Conservation (phyloP, 2,113 vertebrate species). For the Brachionichthys hirsutus region DNA sequence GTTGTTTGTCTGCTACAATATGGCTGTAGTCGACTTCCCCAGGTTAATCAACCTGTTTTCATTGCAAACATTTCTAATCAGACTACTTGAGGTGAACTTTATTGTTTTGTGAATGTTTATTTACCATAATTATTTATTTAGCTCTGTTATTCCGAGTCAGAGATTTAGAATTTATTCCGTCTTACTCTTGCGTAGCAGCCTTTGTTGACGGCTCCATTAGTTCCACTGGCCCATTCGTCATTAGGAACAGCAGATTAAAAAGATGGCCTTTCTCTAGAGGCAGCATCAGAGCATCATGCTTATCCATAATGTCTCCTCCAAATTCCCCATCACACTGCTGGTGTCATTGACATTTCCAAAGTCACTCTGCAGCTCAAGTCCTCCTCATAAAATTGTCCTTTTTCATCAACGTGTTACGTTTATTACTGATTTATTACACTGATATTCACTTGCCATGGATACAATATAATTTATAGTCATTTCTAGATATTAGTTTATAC, state of each 20-base stretch:
- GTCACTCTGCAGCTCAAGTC: too few species aligned
- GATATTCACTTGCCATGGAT: not conserved
- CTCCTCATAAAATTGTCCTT: not conserved
- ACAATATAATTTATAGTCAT: not conserved
- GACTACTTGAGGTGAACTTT: too few species aligned
- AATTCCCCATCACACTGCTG: constrained; percentile 13
- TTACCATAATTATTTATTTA: too few species aligned
- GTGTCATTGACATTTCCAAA: constrained; percentile 13
- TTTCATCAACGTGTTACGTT: not conserved
- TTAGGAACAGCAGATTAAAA: constrained; percentile 39
- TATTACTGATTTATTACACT: not conserved
- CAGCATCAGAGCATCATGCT: constrained; percentile 11
- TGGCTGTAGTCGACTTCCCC: too few species aligned
- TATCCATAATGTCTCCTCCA: constrained; percentile 32
- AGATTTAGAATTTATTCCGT: not conserved
- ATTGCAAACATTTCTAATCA: too few species aligned
- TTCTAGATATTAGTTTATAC: not conserved
- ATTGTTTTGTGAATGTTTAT: too few species aligned
- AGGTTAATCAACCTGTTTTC: too few species aligned
- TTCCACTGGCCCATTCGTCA: constrained; percentile 28
- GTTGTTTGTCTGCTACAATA: too few species aligned
- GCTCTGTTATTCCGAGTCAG: too few species aligned
- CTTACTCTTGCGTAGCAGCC: constrained; percentile 12
- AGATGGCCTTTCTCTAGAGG: constrained; percentile 24
- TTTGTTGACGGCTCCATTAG: constrained; percentile 35